Base-by-base conservation (phyloP, 2,113 vertebrate species). In the Labeo rohita region DNA sequence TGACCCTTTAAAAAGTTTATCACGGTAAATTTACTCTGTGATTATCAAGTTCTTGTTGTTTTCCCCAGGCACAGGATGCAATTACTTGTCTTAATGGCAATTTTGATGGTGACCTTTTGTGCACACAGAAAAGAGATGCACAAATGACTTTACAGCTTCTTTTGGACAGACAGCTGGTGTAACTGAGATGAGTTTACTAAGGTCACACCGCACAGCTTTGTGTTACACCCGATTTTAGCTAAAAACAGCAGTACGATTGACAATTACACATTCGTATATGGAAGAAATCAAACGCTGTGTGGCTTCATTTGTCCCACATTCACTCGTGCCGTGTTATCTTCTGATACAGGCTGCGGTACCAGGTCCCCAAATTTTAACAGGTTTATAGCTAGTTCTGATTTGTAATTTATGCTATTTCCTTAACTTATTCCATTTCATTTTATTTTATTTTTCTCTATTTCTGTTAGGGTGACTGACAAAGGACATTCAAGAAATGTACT, bases 1-100 rank as follows among this genome's bases (percentile, higher is more conserved):
- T 89, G 88, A 90, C 90, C 88, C 89, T 90, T 87, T 89, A 85
- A 89, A 90, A 89, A 87, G 87, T 91, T 87, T 85, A 91, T 88
- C 88, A 91, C 54, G 88, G 89, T 87, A 82, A 90, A 90, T 91
- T 90, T 90, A 87, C 88, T 81, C 72, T 79, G 86, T 81, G 85
- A 88, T 86, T 87, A 82, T 89, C 80, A 88, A 86, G 63, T 88
- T 90, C 84, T 86, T 84, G 39, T 83, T 85, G 76, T 86, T 84
- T 88, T 86, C 89, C 88, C 85, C 36, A 76, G 76, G 70, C 88
- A 88, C 85, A 85, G 80, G 86, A 90, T 87, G 86, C 87, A 91
- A 91, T 91, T 89, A 89, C 86, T 86, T 86, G 84, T 74, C 83
- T 88, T 90, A 90, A 91, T 85, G 85, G 73, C 85, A 90, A 89